Conservation (phyloP, 2,888 invertebrate genomes). For the Argynnis bischoffii region DNA sequence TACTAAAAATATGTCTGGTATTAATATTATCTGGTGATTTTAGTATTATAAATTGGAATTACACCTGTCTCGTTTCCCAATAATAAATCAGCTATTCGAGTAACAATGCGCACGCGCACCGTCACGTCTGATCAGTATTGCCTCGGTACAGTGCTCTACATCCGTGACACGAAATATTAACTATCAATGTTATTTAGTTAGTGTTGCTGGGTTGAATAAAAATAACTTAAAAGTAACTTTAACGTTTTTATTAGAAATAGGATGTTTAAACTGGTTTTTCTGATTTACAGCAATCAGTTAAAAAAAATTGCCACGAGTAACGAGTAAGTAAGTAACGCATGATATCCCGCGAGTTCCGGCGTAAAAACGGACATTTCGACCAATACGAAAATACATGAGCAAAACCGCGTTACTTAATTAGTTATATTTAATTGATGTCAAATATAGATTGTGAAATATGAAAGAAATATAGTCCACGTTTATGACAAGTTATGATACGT, state of each 20-base stretch:
- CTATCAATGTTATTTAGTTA: conserved; percentile 19
- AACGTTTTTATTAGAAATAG: not conserved
- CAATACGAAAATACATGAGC: not conserved
- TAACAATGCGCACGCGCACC: conserved; percentile 37
- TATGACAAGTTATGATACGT: conserved; percentile 31
- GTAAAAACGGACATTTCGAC: not conserved
- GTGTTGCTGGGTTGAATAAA: conserved; percentile 2
- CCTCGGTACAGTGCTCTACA: conserved; percentile 42
- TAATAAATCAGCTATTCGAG: conserved; percentile 24
- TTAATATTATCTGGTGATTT: not conserved
- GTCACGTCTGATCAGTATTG: conserved; percentile 40
- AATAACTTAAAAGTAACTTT: conserved; percentile 5
- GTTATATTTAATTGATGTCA: not conserved
- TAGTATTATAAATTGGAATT: conserved; percentile 11
- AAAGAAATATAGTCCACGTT: conserved; percentile 31
- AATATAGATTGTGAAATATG: conserved; percentile 25
- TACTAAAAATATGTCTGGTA: not conserved
- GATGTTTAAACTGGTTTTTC: no score
- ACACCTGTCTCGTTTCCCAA: conserved; percentile 18
- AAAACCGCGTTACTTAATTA: not conserved
- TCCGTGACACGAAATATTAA: conserved; percentile 41
- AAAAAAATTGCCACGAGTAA: no score
- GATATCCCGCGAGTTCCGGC: no score
- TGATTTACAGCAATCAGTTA: no score
- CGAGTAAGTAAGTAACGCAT: no score